Evolutionary conservation across 2,113 vertebrate genomes (phyloP).

Genomic region (Nesogale talazaci): DNA sequence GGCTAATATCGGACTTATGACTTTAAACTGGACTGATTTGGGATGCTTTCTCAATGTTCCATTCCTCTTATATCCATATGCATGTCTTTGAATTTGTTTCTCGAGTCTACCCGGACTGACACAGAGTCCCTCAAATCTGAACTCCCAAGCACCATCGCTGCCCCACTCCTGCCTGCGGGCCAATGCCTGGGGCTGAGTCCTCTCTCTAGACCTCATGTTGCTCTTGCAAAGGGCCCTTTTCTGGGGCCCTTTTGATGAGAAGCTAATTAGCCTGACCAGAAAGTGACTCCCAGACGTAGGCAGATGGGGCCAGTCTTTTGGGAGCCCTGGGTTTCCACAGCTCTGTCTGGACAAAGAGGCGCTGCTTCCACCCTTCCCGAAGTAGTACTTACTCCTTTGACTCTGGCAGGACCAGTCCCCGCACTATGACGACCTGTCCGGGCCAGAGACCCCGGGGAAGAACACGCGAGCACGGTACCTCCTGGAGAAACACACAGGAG

Average conservation of each 20-base stretch:
- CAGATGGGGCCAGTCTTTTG: not conserved
- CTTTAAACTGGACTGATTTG: too few relatives aligned
- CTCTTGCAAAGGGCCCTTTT: not conserved
- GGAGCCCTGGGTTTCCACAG: not conserved
- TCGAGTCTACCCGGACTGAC: too few relatives aligned
- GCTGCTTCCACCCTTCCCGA: not conserved
- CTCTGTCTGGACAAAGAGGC: not conserved
- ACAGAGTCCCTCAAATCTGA: not conserved
- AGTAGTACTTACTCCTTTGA: slow-evolving; percentile 78
- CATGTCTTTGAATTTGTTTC: too few relatives aligned
- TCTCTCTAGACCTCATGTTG: not conserved
- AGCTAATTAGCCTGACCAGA: not conserved
- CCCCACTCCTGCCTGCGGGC: not conserved
- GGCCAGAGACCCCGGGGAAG: slow-evolving; percentile 76
- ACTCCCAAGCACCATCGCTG: not conserved
- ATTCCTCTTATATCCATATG: too few relatives aligned
- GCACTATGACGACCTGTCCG: slow-evolving; percentile 73
- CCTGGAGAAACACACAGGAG: slow-evolving; percentile 42
- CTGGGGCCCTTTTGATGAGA: not conserved
- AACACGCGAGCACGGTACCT: slow-evolving; percentile 61
- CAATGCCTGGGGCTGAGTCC: accelerated
- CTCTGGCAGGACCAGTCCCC: slow-evolving; percentile 73
- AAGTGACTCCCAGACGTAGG: not conserved
- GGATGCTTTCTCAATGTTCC: too few relatives aligned
- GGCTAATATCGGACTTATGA: too few relatives aligned